These are phyloP conservation scores for Forbesichthys agassizii DNA, from an alignment of 2,113 vertebrate genomes.

Conservation along the genomic window DNA sequence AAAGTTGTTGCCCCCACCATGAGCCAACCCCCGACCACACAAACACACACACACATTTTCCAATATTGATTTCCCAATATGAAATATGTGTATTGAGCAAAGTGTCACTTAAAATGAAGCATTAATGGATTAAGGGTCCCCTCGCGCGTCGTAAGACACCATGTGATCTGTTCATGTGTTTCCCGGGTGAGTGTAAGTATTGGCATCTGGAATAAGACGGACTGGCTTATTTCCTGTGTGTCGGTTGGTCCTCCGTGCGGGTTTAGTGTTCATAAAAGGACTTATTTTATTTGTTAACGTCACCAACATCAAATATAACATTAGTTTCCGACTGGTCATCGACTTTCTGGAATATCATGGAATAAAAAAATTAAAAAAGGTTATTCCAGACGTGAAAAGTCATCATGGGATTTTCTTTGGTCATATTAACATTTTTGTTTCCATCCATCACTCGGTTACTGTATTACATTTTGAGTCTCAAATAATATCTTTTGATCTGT, in stretches of 20 bases:
- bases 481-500: too few relatives aligned
- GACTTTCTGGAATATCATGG: too few relatives aligned
- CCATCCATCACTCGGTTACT: too few relatives aligned
- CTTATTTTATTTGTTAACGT: too few relatives aligned
- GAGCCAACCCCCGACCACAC: too few relatives aligned
- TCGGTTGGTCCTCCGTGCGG: slow-evolving; percentile 18
- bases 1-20: slow-evolving; percentile 21
- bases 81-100: slow-evolving; percentile 58
- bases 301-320: too few relatives aligned
- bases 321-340: too few relatives aligned
- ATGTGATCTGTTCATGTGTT: slow-evolving; percentile 44
- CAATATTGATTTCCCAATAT: slow-evolving; percentile 51
- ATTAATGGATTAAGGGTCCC: slow-evolving; percentile 51
- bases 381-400: too few relatives aligned
- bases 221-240: slow-evolving; percentile 14
- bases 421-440: too few relatives aligned
- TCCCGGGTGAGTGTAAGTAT: slow-evolving; percentile 45
- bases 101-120: slow-evolving; percentile 64
- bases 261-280: background rate
- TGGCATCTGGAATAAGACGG: slow-evolving; percentile 50
- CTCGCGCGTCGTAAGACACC: slow-evolving; percentile 34
- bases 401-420: too few relatives aligned
- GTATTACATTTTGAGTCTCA: too few relatives aligned
- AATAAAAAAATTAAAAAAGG: too few relatives aligned
- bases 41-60: background rate